Evolutionary conservation across 2,113 vertebrate species (phyloP).

Genomic region (Tursiops truncatus): DNA sequence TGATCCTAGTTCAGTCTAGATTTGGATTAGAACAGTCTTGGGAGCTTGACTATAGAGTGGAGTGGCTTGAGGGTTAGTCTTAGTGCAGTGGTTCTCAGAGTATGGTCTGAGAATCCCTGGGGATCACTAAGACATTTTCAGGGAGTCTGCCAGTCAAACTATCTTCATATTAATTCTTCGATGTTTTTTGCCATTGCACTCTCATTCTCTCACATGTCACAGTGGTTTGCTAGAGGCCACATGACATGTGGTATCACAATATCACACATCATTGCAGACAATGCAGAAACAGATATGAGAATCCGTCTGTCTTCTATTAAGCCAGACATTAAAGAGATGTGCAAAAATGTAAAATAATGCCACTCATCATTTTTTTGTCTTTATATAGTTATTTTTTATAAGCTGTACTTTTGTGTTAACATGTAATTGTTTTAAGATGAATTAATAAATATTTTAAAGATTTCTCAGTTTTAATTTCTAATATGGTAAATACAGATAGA

Average conservation of each 20-base stretch:
- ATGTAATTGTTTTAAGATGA: not conserved
- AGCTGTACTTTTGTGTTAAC: too few relatives aligned
- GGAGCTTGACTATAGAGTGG: not conserved
- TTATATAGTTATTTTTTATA: not conserved
- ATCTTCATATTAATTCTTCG: not conserved
- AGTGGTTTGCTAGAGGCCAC: not conserved
- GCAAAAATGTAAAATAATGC: not conserved
- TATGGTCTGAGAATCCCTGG: not conserved
- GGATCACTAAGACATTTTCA: not conserved
- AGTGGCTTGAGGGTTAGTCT: not conserved
- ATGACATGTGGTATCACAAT: not conserved
- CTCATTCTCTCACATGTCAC: not conserved
- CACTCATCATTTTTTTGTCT: not conserved
- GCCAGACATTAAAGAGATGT: too few relatives aligned
- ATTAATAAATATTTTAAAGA: not conserved
- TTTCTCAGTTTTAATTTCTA: conserved; percentile 27
- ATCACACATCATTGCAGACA: not conserved
- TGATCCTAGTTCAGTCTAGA: not conserved
- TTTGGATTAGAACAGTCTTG: not conserved
- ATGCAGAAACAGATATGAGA: not conserved
- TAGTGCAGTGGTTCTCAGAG: not conserved
- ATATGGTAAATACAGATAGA: too few relatives aligned
- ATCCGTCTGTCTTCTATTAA: too few relatives aligned
- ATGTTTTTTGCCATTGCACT: not conserved
- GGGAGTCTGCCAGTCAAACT: too few relatives aligned